Evolutionary conservation across 2,888 invertebrate species (phyloP), one percentile per base, ranked within the genome.

Genomic region (Augochlorella aurata): DNA sequence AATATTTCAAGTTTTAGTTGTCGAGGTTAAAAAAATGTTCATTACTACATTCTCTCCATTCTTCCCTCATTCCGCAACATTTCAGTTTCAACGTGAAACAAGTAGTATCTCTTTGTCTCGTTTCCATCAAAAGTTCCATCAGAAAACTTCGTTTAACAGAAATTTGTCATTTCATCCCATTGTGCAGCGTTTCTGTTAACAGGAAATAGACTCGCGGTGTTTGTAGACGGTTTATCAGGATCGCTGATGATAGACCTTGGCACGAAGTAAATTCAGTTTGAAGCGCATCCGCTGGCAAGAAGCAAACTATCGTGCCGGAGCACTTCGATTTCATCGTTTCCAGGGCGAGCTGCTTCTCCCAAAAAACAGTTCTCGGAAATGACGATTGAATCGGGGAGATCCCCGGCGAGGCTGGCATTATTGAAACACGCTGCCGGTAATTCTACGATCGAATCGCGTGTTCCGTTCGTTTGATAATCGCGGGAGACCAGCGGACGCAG

Each of bases 401-500:
- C 38, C 50, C 63, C 63, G 63, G 18, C 63, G 63, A 29, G 63
- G 18, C 29, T 18, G 61, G 61, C 18, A 18, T 63, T 18, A 38
- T 63, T 63, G 58, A 63, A 63, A 38, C 63, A 4, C 38, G 1
- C 38, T 0, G 63, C 63, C 63, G 9, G 74, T 81, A 74, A 79
- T 80, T 52, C 63, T 49, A 63, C 81, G 58, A 75, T 75, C 67
- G 75, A 68, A 82, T 82, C 81, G 81, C 71, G 81, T 81, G 81
- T 74, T 68, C 70, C 80, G 50, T 81, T 67, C 50, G 52, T 81
- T 81, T 82, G 52, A 47, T 75, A 80, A 81, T 77, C 82, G 65
- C 10, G 63, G 3, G 18, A 47, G 66, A 66, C 49, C 65, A 54
- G 38, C 50, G 47, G 61, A 58, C 45, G 75, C 50, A 63, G 78